A percentile compares a stretch with the other conserved stretches of the same genome.
Evolutionary conservation across 1,140 invertebrate species (phyloP).

Genomic region (Aphaenogaster rudis): DNA sequence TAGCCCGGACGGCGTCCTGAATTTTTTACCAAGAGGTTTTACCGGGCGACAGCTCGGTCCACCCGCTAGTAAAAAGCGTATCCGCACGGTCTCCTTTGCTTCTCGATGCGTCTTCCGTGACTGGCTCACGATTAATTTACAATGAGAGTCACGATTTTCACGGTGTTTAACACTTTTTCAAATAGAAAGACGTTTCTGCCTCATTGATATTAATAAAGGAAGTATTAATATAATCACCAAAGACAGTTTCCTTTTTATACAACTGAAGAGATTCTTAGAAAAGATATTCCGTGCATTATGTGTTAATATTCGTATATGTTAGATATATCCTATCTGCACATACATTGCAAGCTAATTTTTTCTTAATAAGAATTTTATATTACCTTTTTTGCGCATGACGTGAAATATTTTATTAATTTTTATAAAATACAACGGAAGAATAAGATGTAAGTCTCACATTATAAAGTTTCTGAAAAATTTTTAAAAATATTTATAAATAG

Average conservation of each 20-base stretch:
- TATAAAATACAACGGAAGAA: neutral
- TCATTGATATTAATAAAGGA: neutral
- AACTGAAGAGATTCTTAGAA: neutral
- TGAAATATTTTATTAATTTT: neutral
- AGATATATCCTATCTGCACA: neutral
- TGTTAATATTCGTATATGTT: neutral
- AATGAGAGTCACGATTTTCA: conserved; percentile 53
- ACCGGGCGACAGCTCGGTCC: conserved; percentile 49
- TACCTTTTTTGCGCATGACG: neutral
- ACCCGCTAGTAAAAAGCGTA: conserved; percentile 55
- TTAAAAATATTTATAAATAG: neutral
- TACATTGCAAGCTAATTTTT: too few species aligned
- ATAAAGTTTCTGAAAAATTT: neutral
- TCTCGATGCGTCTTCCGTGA: conserved; percentile 19
- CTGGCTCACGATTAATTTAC: conserved; percentile 49
- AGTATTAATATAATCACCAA: neutral
- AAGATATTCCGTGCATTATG: neutral
- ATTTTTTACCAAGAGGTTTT: conserved; percentile 78
- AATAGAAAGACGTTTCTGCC: neutral
- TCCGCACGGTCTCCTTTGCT: conserved; percentile 53
- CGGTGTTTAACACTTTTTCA: conserved; percentile 35
- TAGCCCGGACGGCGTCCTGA: conserved; percentile 75
- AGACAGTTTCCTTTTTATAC: too few species aligned
- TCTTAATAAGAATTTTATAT: too few species aligned
- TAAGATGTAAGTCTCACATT: neutral